A percentile compares a stretch with the other conserved stretches of the same genome.
phyloP scores from a whole-genome alignment of 1,140 invertebrate genomes.

The Oreohelix idahoensis region DNA sequence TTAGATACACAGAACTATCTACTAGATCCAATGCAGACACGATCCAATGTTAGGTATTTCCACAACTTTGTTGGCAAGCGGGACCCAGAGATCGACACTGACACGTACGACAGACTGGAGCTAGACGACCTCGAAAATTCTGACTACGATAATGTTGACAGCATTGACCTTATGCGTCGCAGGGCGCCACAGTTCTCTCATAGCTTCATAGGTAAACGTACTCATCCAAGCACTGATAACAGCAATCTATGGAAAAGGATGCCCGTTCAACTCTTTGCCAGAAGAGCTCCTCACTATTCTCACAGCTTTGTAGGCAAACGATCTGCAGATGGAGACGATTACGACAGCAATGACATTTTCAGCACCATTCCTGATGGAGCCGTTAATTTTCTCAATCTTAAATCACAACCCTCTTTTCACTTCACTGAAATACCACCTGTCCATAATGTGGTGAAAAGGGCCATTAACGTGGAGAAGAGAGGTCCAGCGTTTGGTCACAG shows the following conservation, averaged over 20 bases:
- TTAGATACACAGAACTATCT: background rate
- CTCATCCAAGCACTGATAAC: too few relatives aligned
- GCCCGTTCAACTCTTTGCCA: background rate
- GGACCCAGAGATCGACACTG: background rate
- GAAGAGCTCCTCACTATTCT: background rate
- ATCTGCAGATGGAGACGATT: background rate
- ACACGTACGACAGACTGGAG: background rate
- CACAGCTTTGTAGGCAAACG: constrained; percentile 33
- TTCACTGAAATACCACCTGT: background rate
- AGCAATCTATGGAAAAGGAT: background rate
- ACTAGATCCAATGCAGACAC: background rate
- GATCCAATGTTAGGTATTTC: background rate
- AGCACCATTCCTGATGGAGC: background rate
- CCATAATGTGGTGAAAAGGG: constrained; percentile 5
- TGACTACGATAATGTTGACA: background rate
- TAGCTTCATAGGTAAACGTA: background rate
- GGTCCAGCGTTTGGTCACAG: background rate
- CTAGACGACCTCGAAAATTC: background rate
- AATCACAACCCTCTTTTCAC: background rate
- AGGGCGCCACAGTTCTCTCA: background rate
- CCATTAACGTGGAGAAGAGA: background rate
- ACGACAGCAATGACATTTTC: background rate
- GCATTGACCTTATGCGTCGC: background rate
- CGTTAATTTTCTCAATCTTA: background rate
- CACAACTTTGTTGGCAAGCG: constrained; percentile 21